Percentiles rank a stretch among this genome's conserved stretches.
Conservation (phyloP, 2,113 vertebrate genomes). For the Protobothrops mucrosquamatus region DNA sequence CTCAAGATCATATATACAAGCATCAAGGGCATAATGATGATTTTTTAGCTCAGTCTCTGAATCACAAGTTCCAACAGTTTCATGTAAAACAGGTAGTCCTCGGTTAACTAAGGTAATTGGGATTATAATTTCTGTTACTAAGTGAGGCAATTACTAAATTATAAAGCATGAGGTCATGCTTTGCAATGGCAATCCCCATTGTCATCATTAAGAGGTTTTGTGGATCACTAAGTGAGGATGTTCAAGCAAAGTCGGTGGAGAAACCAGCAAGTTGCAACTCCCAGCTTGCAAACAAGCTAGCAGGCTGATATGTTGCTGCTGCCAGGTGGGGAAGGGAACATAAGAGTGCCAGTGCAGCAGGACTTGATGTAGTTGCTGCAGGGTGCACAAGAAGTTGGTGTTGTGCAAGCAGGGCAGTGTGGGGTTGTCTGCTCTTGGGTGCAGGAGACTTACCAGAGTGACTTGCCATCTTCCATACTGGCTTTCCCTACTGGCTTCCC, state of each 20-base stretch:
- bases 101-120: neutral
- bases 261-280: neutral
- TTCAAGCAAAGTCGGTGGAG: neutral
- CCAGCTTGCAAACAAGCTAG: neutral
- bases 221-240: neutral
- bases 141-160: neutral
- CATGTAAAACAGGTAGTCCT: neutral
- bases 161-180: neutral
- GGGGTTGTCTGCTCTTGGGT: neutral
- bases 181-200: neutral
- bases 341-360: neutral
- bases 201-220: neutral
- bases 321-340: neutral
- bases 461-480: neutral
- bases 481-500: neutral
- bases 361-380: neutral
- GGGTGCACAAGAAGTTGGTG: neutral
- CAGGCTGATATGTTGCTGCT: neutral
- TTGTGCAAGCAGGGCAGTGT: neutral
- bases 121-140: neutral
- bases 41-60: neutral
- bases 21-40: neutral
- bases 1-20: neutral
- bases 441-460: neutral
- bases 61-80: neutral